These are phyloP conservation scores for Helicoverpa assulta DNA, from an alignment of 2,888 invertebrate species.

Conservation along the genomic window DNA sequence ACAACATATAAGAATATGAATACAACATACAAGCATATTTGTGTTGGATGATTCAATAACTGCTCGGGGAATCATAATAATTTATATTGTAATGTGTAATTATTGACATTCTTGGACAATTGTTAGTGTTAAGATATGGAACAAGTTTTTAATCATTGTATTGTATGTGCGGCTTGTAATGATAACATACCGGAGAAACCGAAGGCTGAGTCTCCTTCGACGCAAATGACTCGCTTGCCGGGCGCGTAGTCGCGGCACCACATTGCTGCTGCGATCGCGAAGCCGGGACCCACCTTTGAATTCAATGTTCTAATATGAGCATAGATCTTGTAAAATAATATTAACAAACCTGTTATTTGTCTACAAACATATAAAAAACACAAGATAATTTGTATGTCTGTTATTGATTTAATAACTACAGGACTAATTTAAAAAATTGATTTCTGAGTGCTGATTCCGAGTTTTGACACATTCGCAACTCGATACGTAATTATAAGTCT, in stretches of 20 bases:
- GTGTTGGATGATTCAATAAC: slow-evolving; percentile 28
- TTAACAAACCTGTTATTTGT: too few species aligned
- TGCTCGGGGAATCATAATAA: slow-evolving; percentile 30
- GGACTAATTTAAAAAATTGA: too few species aligned
- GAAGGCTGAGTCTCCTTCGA: slow-evolving; percentile 99
- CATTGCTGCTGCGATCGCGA: slow-evolving; percentile 97
- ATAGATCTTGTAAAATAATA: neutral
- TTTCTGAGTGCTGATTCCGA: too few species aligned
- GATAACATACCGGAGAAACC: slow-evolving; percentile 96
- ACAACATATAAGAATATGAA: slow-evolving; percentile 63
- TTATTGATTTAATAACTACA: too few species aligned
- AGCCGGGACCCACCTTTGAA: slow-evolving; percentile 94
- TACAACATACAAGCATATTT: slow-evolving; percentile 18
- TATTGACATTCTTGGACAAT: slow-evolving; percentile 50
- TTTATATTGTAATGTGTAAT: slow-evolving; percentile 39
- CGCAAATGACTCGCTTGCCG: slow-evolving; percentile 96
- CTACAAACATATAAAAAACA: too few species aligned
- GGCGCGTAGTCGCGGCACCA: slow-evolving; percentile 96
- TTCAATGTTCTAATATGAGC: neutral
- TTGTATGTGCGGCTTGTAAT: slow-evolving; percentile 61
- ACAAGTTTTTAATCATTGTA: slow-evolving; percentile 37
- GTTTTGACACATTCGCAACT: too few species aligned
- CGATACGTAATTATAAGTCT: too few species aligned
- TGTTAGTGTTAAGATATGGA: slow-evolving; percentile 43
- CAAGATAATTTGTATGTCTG: too few species aligned